Conservation (phyloP, 2,797 vertebrate genomes). For the Sardinella longiceps region DNA sequence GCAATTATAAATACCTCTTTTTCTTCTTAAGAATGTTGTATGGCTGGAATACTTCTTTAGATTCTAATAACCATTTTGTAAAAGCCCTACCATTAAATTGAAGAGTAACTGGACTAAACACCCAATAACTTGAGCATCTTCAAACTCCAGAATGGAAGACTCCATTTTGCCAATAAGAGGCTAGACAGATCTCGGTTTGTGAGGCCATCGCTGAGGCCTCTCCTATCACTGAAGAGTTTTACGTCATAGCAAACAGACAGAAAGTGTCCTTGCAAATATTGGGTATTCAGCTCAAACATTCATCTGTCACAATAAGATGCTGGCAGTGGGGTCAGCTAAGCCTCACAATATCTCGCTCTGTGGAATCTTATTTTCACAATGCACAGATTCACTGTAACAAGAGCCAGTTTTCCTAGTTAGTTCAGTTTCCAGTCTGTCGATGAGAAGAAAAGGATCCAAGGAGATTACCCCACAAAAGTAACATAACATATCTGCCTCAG, state of each 20-base stretch:
- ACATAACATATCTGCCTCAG: background rate
- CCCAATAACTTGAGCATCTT: conserved; percentile 5
- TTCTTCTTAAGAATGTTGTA: conserved; percentile 39
- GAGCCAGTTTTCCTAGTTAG: background rate
- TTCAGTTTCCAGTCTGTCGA: background rate
- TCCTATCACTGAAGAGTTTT: background rate
- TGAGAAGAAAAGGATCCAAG: background rate
- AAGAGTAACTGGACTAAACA: conserved; percentile 1
- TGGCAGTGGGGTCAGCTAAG: conserved; percentile 4
- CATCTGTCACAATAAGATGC: conserved; percentile 21
- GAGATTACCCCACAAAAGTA: background rate
- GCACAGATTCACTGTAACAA: background rate
- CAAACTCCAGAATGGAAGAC: conserved; percentile 5
- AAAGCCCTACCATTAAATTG: conserved; percentile 9
- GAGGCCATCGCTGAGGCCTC: background rate
- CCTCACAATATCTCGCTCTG: conserved; percentile 9
- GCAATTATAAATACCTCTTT: conserved; percentile 64
- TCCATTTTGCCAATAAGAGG: background rate
- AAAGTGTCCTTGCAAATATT: conserved; percentile 34
- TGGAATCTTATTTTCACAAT: background rate
- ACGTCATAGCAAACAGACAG: conserved; percentile 3
- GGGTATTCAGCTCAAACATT: conserved; percentile 23
- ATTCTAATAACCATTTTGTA: background rate
- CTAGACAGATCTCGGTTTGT: background rate
- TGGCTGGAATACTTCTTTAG: conserved; percentile 12